Evolutionary conservation across 1,140 invertebrate genomes (phyloP).

Genomic region (Drosophila lowei): DNA sequence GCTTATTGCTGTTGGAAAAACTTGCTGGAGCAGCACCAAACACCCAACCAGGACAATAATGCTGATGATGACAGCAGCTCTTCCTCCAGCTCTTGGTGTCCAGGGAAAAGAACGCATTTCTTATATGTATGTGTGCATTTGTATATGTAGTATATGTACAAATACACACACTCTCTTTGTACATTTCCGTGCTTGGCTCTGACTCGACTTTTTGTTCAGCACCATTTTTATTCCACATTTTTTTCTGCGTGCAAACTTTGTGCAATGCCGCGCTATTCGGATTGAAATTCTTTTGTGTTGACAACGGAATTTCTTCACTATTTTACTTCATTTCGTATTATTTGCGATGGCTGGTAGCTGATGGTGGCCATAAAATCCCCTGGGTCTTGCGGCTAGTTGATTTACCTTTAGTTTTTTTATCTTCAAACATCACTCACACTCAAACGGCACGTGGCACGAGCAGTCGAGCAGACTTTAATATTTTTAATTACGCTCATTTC

Average conservation of each 20-base stretch:
- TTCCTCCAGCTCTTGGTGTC: constrained; percentile 25
- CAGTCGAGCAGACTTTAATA: constrained; percentile 46
- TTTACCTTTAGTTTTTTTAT: constrained; percentile 37
- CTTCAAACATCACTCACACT: constrained; percentile 46
- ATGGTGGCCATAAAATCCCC: constrained; percentile 25
- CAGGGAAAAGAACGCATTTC: constrained; percentile 49
- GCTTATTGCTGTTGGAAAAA: constrained; percentile 62
- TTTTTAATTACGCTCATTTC: constrained; percentile 74
- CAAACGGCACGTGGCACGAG: constrained; percentile 30
- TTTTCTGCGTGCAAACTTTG: constrained; percentile 53
- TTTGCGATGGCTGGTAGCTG: constrained; percentile 46
- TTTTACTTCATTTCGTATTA: constrained; percentile 37
- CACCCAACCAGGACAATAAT: constrained; percentile 45
- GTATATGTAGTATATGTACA: constrained; percentile 6
- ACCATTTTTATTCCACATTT: constrained; percentile 1
- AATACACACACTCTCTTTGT: constrained; percentile 13
- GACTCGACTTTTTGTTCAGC: constrained; percentile 39
- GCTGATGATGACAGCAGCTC: constrained; percentile 67
- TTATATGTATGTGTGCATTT: constrained; percentile 8
- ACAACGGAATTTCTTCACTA: constrained; percentile 64
- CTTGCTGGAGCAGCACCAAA: constrained; percentile 41
- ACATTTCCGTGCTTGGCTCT: constrained; percentile 27
- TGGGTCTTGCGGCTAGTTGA: constrained; percentile 29
- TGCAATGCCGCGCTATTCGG: constrained; percentile 59
- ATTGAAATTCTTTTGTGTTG: constrained; percentile 80